Percentiles rank a stretch among this genome's conserved stretches.
Evolutionary conservation across 2,797 vertebrate genomes (phyloP).

Genomic region (Notamacropus eugenii): DNA sequence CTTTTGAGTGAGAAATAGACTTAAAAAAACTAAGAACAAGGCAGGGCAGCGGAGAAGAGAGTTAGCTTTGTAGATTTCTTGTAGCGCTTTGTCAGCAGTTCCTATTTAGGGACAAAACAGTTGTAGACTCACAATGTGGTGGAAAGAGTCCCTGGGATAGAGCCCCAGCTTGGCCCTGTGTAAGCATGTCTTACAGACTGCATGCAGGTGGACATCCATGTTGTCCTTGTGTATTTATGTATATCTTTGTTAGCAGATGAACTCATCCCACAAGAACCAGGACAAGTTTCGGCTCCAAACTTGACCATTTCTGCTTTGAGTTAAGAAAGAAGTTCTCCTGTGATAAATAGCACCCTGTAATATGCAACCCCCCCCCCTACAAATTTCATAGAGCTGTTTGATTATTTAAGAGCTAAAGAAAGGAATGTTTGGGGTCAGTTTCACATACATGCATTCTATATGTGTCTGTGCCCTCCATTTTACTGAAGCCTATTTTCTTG

Average conservation of each 20-base stretch:
- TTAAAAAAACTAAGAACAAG: not conserved
- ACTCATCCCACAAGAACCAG: not conserved
- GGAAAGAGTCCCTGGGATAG: not conserved
- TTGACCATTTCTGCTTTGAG: not conserved
- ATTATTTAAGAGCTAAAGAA: not conserved
- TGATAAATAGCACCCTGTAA: not conserved
- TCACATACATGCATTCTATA: not conserved
- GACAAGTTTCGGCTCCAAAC: not conserved
- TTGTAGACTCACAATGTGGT: not conserved
- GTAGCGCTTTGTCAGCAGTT: not conserved
- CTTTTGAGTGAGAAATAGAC: not conserved
- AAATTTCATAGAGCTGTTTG: not conserved
- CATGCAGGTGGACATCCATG: not conserved
- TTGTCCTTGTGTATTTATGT: not conserved
- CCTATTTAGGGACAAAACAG: not conserved
- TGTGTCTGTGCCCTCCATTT: not conserved
- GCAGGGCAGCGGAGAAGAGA: not conserved
- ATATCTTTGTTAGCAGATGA: not conserved
- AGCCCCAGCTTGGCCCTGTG: not conserved
- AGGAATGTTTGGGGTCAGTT: not conserved
- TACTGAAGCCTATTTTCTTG: not conserved
- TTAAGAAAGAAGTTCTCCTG: not conserved
- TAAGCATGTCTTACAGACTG: not conserved
- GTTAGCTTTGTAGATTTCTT: not conserved
- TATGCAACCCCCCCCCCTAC: not conserved